These are phyloP conservation scores for Oncorhynchus mykiss DNA, from an alignment of 2,113 vertebrate species.

Conservation along the genomic window DNA sequence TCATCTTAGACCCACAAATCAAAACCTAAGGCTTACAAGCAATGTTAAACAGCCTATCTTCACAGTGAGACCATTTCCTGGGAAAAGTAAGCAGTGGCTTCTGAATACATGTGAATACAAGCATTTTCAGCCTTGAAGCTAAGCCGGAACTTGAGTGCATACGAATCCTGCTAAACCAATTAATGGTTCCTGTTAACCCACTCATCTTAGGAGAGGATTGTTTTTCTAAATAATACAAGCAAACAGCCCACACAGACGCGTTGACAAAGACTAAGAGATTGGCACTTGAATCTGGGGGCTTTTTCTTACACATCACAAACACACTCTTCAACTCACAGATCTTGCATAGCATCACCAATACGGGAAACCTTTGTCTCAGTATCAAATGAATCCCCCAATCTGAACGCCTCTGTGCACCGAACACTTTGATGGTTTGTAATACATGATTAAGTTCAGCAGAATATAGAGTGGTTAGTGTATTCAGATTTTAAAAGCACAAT, in stretches of 20 bases:
- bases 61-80: constrained; percentile 47
- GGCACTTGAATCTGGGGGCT: constrained; percentile 59
- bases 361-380: constrained; percentile 63
- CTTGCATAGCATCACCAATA: constrained; percentile 52
- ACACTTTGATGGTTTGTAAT: constrained; percentile 47
- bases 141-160: constrained; percentile 64
- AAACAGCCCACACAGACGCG: constrained; percentile 54
- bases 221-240: constrained; percentile 70
- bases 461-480: constrained; percentile 39
- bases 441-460: constrained; percentile 48
- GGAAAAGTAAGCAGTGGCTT: constrained; percentile 17
- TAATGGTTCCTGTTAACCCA: constrained; percentile 75
- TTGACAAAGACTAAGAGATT: constrained; percentile 53
- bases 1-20: constrained; percentile 68
- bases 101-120: constrained; percentile 54
- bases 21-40: constrained; percentile 67
- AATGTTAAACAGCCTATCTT: constrained; percentile 63
- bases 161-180: constrained; percentile 74
- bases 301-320: constrained; percentile 34
- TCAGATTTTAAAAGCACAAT: constrained; percentile 17
- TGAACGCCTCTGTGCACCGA: constrained; percentile 49
- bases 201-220: constrained; percentile 68
- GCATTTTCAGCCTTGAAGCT: constrained; percentile 58
- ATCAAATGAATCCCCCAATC: constrained; percentile 56
- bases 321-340: constrained; percentile 32